phyloP scores from a whole-genome alignment of 2,888 invertebrate genomes.

The Eupelmus urozonus region DNA sequence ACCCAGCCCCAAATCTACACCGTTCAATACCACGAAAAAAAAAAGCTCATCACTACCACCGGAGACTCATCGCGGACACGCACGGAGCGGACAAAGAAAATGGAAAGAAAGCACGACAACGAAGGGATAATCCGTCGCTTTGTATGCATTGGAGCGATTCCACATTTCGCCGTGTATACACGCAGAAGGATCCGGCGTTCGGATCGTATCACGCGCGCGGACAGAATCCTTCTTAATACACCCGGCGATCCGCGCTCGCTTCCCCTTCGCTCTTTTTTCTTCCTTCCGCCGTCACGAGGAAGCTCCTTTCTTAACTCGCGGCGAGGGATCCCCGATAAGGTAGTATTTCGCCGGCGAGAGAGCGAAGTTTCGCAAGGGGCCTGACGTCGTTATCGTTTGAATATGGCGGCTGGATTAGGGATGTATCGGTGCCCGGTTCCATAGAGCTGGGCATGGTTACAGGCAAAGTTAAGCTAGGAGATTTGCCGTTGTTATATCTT shows the following conservation, averaged over 20 bases:
- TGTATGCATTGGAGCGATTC: conserved; percentile 62
- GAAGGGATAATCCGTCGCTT: conserved; percentile 63
- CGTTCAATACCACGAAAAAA: too few species aligned
- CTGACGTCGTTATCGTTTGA: conserved; percentile 26
- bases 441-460: too few species aligned
- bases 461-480: background rate
- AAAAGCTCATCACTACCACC: too few species aligned
- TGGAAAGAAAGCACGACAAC: conserved; percentile 12
- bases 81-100: background rate
- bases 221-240: conserved; percentile 41
- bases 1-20: too few species aligned
- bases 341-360: too few species aligned
- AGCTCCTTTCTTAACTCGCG: too few species aligned
- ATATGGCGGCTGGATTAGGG: conserved; percentile 2
- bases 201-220: conserved; percentile 7
- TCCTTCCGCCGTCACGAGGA: too few species aligned
- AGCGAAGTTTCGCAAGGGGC: conserved; percentile 6
- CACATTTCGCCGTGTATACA: conserved; percentile 19
- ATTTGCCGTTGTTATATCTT: background rate
- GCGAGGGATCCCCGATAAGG: too few species aligned
- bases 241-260: background rate
- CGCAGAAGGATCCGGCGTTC: background rate
- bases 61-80: background rate
- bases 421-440: too few species aligned
- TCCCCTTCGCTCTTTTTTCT: background rate